phyloP scores from a whole-genome alignment of 2,888 invertebrate genomes.

The Theristus sp. region DNA sequence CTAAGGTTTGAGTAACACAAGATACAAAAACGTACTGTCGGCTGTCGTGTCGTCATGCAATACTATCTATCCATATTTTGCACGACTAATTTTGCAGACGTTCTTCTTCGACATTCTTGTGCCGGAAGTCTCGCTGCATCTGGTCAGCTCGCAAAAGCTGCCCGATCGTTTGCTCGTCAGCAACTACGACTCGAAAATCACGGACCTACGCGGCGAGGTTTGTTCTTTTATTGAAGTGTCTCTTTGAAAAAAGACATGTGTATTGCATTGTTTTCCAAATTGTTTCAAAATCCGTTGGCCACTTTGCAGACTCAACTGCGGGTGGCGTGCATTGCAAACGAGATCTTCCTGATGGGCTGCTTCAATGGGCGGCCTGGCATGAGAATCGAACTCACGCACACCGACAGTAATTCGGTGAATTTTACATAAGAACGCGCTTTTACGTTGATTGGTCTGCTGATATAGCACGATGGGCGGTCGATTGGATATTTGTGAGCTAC shows the following conservation, averaged over 20 bases:
- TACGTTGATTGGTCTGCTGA: no score
- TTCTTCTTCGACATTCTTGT: neutral
- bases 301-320: slow-evolving; percentile 20
- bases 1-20: no score
- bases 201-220: slow-evolving; percentile 21
- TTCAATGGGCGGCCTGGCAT: slow-evolving; percentile 23
- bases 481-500: no score
- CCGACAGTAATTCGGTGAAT: slow-evolving; percentile 14
- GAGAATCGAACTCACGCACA: slow-evolving; percentile 17
- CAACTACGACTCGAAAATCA: slow-evolving; percentile 19
- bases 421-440: neutral
- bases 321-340: slow-evolving; percentile 24
- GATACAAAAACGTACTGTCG: no score
- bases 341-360: slow-evolving; percentile 25
- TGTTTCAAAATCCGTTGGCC: neutral
- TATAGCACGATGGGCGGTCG: no score
- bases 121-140: neutral
- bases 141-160: slow-evolving; percentile 15
- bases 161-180: slow-evolving; percentile 19
- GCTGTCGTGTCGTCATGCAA: no score
- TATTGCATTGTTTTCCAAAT: neutral
- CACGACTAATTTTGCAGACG: slow-evolving; percentile 12
- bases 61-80: no score
- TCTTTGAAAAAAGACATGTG: neutral
- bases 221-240: no score